A percentile compares a stretch with the other conserved stretches of the same genome.
phyloP scores from a whole-genome alignment of 1,140 invertebrate species.

The Eupeodes corollae region DNA sequence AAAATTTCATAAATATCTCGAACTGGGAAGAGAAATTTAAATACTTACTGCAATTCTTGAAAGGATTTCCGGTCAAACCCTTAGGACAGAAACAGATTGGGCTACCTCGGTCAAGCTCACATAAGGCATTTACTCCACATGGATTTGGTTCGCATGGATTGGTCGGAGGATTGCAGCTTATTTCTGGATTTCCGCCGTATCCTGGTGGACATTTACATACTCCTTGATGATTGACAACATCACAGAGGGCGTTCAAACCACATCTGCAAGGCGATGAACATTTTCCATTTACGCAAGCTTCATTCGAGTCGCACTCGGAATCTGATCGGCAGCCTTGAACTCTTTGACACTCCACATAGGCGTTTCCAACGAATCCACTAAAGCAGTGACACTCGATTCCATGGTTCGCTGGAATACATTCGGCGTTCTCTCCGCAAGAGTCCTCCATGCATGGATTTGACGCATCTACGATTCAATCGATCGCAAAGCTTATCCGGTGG shows the following conservation, averaged over 20 bases:
- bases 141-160: constrained; percentile 74
- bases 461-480: constrained; percentile 66
- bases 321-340: constrained; percentile 56
- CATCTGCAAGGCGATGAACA: constrained; percentile 66
- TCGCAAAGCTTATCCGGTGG: constrained; percentile 70
- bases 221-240: constrained; percentile 59
- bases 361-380: constrained; percentile 64
- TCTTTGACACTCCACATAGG: constrained; percentile 58
- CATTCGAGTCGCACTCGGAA: constrained; percentile 52
- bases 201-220: constrained; percentile 65
- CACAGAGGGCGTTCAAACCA: constrained; percentile 62
- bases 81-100: constrained; percentile 83
- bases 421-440: constrained; percentile 72
- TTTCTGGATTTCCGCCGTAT: constrained; percentile 56
- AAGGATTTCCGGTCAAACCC: constrained; percentile 81
- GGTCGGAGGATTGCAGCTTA: constrained; percentile 46
- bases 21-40: not conserved
- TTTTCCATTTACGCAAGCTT: constrained; percentile 62
- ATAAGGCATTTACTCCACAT: constrained; percentile 71
- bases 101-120: constrained; percentile 74
- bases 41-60: constrained; percentile 79
- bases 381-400: constrained; percentile 66
- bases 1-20: not conserved
- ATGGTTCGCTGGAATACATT: constrained; percentile 66
- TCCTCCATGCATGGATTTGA: constrained; percentile 70